Evolutionary conservation across 2,113 vertebrate genomes (phyloP), one percentile per base, ranked within the genome.

Genomic region (Natator depressus): DNA sequence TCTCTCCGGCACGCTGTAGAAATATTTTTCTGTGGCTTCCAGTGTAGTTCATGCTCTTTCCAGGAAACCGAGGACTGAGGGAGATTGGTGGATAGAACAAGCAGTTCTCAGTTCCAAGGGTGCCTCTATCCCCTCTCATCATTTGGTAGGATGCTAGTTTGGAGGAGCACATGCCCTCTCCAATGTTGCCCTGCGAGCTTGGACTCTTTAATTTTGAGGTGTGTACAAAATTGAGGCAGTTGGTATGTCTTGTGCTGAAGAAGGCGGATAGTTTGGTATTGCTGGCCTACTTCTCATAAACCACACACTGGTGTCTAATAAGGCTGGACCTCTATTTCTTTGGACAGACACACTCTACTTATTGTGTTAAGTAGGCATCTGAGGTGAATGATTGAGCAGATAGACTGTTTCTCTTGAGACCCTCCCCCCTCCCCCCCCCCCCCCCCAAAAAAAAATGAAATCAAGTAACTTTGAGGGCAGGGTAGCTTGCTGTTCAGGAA

Each of bases 41-140:
- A 0, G 3, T 46, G 47, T 8, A 0, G 57, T 55, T 24, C 19
- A 8, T 10, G 20, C 9, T 42, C 80, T 89, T 9, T 24, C 80
- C 47, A 54, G 76, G 80, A 72, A 50, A 4, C 16, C 2, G 0
- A 78, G 79, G 16, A 25, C 69, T 76, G 20, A 76, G 20, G 10
- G 38, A 75, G 17, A 19, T 75, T 65, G 59, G 8, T 69, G 62
- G 31, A 35, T 69, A 35, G 62, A 51, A 20, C 2, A 11, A 53
- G 89, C 87, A 79, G 47, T 80, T 35, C 35, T 20, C 25, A 3
- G 12, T 1, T 10, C 80, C 24, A 5, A 59, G 13, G 49, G 0
- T 47, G 84, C 88, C 54, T 57, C 24, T 38, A 1, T 1, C 54
- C 0, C 2, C n/a, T 5, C 8, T 42, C 3, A 27, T 1, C 16